Evolutionary conservation across 2,888 invertebrate genomes (phyloP), one percentile per base, ranked within the genome.

Genomic region (Carpatolechia fugitivella): DNA sequence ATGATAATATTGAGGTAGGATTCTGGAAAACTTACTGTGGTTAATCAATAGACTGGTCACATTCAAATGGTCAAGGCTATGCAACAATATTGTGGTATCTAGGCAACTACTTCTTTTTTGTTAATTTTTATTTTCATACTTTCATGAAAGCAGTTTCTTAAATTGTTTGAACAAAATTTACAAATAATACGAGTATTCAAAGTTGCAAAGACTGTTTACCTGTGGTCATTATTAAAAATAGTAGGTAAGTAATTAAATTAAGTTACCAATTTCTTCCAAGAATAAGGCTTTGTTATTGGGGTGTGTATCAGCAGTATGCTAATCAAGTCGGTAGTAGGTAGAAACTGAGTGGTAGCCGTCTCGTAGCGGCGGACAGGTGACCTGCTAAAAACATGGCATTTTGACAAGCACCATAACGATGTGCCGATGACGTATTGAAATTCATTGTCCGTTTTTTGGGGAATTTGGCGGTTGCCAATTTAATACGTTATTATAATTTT

Each of bases 361-460:
- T n/a, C 16, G 40, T 3, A 7, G 18, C 3, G 18, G 33, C 16
- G 24, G 31, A n/a, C 85, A 85, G 86, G 85, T 86, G 86, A 81
- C 66, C 69, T 56, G 66, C 67, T 68, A 80, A 79, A 80, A 81
- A 80, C 65, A 74, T 74, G 69, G 76, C 76, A 78, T 80, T 78
- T 76, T 80, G 78, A 84, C 79, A 72, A 69, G n/a, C 18, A 3
- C 7, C 4, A 6, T 24, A 24, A 24, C 6, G 24, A 24, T 4
- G 24, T 24, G 24, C 13, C 18, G 46, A 55, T 49, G 50, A 51
- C 50, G 54, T 56, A 53, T 54, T 58, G 49, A 40, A 47, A 52
- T 49, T 55, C 46, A 48, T 33, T 30, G 31, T 48, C 16, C 31
- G 29, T 35, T 33, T 13, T 16, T 8, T 16, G 10, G 2, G 33